A percentile compares a stretch with the other conserved stretches of the same genome.
These are phyloP conservation scores for Botia almorhae DNA, from an alignment of 2,797 vertebrate species.

Conservation along the genomic window DNA sequence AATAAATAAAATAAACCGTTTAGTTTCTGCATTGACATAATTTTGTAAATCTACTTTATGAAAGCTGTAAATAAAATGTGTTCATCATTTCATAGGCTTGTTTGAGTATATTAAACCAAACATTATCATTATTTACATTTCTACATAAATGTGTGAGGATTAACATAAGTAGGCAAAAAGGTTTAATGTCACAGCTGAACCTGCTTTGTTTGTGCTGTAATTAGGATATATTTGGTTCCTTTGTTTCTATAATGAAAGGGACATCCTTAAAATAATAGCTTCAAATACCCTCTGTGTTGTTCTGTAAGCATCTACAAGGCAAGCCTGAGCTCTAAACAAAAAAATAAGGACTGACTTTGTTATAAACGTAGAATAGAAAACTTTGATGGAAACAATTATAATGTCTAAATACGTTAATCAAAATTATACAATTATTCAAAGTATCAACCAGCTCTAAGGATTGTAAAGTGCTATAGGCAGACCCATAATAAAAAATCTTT, in stretches of 20 bases:
- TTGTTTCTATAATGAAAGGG: background rate
- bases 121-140: background rate
- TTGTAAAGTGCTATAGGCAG: background rate
- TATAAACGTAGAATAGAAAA: background rate
- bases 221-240: background rate
- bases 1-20: no score
- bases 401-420: no score
- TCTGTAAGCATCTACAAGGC: background rate
- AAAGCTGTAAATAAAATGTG: background rate
- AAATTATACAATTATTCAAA: background rate
- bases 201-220: background rate
- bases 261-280: background rate
- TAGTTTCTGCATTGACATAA: no score
- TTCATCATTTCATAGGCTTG: background rate
- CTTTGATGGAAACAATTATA: no score
- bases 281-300: background rate
- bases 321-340: background rate
- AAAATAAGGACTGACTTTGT: background rate
- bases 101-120: background rate
- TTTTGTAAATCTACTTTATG: no score
- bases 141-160: background rate
- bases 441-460: background rate
- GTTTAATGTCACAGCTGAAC: conserved; percentile 11
- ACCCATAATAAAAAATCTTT: background rate
- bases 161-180: background rate